Conservation (phyloP, 2,888 invertebrate species). For the Parnassius mnemosyne region DNA sequence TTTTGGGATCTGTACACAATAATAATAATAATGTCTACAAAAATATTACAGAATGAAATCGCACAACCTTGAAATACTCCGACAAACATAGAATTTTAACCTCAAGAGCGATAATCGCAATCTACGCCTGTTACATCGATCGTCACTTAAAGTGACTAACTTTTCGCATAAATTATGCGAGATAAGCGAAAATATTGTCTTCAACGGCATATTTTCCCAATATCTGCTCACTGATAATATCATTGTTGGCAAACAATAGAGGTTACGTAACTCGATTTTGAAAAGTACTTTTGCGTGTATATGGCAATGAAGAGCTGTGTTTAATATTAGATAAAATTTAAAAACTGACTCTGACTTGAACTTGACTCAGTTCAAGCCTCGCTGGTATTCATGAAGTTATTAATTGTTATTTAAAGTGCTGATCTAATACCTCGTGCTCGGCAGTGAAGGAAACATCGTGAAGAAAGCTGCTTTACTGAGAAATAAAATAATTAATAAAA, state of each 20-base stretch:
- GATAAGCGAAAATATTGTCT: constrained; percentile 80
- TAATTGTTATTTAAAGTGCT: too few relatives aligned
- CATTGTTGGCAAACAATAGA: constrained; percentile 64
- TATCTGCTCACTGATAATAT: constrained; percentile 53
- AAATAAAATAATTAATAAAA: too few relatives aligned
- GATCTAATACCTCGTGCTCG: too few relatives aligned
- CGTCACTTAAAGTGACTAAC: constrained; percentile 68
- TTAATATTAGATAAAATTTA: too few relatives aligned
- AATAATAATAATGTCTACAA: too few relatives aligned
- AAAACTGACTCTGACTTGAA: too few relatives aligned
- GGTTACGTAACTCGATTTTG: constrained; percentile 30
- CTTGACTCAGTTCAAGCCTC: too few relatives aligned
- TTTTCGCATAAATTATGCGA: constrained; percentile 75
- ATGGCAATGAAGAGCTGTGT: neutral
- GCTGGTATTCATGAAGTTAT: too few relatives aligned
- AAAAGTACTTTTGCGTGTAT: neutral
- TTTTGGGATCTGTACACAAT: too few relatives aligned
- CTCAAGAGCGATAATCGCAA: constrained; percentile 55
- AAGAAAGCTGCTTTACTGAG: too few relatives aligned
- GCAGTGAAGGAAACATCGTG: too few relatives aligned
- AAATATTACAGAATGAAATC: too few relatives aligned
- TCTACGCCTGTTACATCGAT: constrained; percentile 64
- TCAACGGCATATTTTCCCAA: constrained; percentile 68
- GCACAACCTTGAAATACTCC: neutral
- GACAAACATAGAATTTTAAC: constrained; percentile 27